A percentile compares a stretch with the other conserved stretches of the same genome.
phyloP scores from a whole-genome alignment of 2,888 invertebrate species.

The Hyles lineata region DNA sequence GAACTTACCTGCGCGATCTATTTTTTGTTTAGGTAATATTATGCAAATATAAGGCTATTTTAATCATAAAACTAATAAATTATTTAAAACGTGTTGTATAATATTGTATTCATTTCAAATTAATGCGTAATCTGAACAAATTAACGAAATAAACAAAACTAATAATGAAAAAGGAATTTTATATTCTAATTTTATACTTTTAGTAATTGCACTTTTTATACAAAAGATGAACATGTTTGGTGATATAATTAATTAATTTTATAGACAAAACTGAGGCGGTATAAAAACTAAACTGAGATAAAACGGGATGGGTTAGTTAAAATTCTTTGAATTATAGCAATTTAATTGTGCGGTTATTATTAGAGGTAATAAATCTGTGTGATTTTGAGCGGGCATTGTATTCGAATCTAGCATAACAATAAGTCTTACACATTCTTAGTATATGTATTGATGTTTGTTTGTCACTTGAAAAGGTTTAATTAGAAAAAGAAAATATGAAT shows the following conservation, averaged over 20 bases:
- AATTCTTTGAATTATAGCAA: slow-evolving; percentile 14
- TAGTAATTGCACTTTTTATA: neutral
- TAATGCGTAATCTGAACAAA: too few species aligned
- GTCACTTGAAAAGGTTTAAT: neutral
- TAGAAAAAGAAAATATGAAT: neutral
- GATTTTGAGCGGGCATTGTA: slow-evolving; percentile 20
- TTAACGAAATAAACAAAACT: neutral
- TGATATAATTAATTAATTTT: neutral
- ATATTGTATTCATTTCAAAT: too few species aligned
- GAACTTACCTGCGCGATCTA: neutral
- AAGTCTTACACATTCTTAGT: neutral
- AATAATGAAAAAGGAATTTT: neutral
- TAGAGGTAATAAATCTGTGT: slow-evolving; percentile 18
- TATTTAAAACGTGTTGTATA: too few species aligned
- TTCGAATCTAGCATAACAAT: slow-evolving; percentile 13
- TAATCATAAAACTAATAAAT: too few species aligned
- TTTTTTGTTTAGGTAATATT: neutral
- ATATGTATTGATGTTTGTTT: neutral
- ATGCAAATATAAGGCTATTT: neutral
- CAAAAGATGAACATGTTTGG: too few species aligned
- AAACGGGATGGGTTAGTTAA: slow-evolving; percentile 17
- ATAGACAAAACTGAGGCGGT: neutral
- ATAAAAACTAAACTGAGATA: neutral
- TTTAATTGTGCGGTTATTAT: slow-evolving; percentile 22
- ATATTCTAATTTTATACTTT: neutral